Evolutionary conservation across 2,888 invertebrate species (phyloP), one percentile per base, ranked within the genome.

Genomic region (Hydroisotoma schaefferi): DNA sequence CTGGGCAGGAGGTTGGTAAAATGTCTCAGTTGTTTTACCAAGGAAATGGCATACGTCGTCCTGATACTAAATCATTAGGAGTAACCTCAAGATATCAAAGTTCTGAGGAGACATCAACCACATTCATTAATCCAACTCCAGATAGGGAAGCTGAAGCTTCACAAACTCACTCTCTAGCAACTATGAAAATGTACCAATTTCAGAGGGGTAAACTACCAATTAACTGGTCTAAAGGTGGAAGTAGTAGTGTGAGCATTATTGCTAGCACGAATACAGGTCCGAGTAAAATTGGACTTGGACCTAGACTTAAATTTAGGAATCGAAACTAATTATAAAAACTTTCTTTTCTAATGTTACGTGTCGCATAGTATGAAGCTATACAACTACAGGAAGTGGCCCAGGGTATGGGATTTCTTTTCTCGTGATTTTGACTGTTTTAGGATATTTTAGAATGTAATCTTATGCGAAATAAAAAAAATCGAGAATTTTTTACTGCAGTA

Each of bases 231-330:
- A 51, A 58, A 1, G 55, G 49, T 48, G 61, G 67, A 59, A 48
- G 26, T 43, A 47, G 33, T 4, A 43, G 38, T 40, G 29, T 38
- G 10, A 58, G 37, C 25, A 15, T 22, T 1, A 33, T 43, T 15
- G 23, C 15, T 23, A 44, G 6, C 33, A 53, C n/a, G 2, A 57
- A 27, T 15, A 20, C 44, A 18, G 61, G 61, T 18, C 60, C 64
- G 15, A 33, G 60, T 2, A 65, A 65, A 61, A 65, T 65, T 52
- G 58, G 58, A 20, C 37, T 65, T 5, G 64, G 61, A 18, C 64
- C 64, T 26, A 61, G 64, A 53, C 58, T 65, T 38, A 61, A 57
- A 33, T 61, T 61, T 46, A 55, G 58, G 53, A 40, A 40, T 56
- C 51, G 23, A 59, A 55, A 37, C 25, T 22, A 22, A 25, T 22